A percentile compares a stretch with the other conserved stretches of the same genome.
phyloP scores from a whole-genome alignment of 1,140 invertebrate genomes.

The Leptopilina clavipes region DNA sequence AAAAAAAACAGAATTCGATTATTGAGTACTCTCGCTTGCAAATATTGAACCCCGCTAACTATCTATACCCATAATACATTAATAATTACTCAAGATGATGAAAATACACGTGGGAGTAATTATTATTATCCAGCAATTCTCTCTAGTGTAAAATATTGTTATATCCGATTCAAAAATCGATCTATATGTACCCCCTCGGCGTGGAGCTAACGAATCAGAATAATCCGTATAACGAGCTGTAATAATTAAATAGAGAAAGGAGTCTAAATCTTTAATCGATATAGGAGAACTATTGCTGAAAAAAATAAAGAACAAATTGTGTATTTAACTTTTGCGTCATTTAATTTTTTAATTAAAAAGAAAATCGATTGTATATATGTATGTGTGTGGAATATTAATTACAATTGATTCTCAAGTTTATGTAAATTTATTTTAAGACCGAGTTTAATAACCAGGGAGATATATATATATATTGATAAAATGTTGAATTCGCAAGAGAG shows the following conservation, averaged over 20 bases:
- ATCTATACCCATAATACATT: too few relatives aligned
- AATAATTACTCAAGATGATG: too few relatives aligned
- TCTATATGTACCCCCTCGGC: neutral
- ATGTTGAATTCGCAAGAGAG: neutral
- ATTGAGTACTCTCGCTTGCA: too few relatives aligned
- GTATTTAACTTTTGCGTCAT: slow-evolving; percentile 67
- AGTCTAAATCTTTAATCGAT: neutral
- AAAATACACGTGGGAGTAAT: slow-evolving; percentile 1
- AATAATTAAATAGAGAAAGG: neutral
- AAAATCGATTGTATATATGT: too few relatives aligned
- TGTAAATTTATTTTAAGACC: neutral
- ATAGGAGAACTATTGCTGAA: neutral
- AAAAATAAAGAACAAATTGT: neutral
- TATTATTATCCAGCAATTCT: neutral
- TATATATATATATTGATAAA: neutral
- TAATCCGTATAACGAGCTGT: neutral
- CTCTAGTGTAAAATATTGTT: neutral
- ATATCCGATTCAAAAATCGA: neutral
- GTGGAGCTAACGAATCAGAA: slow-evolving; percentile 9
- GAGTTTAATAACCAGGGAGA: neutral
- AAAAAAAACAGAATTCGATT: neutral
- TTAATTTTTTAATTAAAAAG: neutral
- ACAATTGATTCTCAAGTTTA: too few relatives aligned
- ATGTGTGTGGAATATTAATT: too few relatives aligned
- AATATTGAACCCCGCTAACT: too few relatives aligned